Conservation (phyloP, 2,797 vertebrate genomes). For the Mormyrus hasselquistii region DNA sequence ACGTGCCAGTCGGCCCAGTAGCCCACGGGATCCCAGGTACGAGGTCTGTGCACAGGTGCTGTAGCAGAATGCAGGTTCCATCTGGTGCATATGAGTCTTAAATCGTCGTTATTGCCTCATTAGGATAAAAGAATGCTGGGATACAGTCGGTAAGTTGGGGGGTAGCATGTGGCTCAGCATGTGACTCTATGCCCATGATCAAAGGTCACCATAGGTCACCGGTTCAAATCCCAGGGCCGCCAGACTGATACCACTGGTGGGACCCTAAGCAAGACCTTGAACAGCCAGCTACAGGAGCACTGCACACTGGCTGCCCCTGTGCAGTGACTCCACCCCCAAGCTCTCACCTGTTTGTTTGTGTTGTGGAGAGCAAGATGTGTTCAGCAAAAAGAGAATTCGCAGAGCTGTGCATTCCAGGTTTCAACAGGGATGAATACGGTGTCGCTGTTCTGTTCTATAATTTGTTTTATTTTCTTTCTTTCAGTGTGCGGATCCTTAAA, state of each 20-base stretch:
- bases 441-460: not conserved
- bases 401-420: not conserved
- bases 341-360: not conserved
- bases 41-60: not conserved
- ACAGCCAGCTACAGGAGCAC: not conserved
- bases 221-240: not conserved
- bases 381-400: not conserved
- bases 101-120: not conserved
- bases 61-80: not conserved
- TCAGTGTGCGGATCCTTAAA: not conserved
- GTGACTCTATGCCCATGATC: not conserved
- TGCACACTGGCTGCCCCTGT: not conserved
- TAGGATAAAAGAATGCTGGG: not conserved
- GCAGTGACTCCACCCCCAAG: not conserved
- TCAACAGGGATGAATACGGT: not conserved
- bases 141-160: not conserved
- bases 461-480: not conserved
- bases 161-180: not conserved
- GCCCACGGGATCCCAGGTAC: conserved; percentile 68
- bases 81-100: not conserved
- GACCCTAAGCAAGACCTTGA: not conserved
- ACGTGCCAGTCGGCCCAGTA: conserved; percentile 67
- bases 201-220: not conserved
- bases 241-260: not conserved
- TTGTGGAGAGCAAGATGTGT: not conserved